Conservation (phyloP, 2,113 vertebrate species). For the Euleptes europaea region DNA sequence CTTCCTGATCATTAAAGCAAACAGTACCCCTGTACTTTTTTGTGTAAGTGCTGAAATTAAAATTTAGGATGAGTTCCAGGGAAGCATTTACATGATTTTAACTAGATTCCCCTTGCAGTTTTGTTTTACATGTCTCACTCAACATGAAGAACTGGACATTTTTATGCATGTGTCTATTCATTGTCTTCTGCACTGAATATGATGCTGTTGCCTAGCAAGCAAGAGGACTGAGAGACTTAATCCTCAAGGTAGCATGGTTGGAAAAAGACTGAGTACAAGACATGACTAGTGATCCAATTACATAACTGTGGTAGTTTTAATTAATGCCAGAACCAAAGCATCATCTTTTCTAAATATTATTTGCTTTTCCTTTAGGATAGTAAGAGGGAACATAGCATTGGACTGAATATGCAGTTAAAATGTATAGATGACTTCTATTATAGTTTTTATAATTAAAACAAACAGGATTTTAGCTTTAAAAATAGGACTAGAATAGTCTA, state of each 20-base stretch:
- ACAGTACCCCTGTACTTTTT: not conserved
- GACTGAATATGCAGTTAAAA: not conserved
- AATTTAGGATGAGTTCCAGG: not conserved
- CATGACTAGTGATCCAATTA: not conserved
- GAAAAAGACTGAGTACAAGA: not conserved
- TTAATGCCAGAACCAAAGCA: no score
- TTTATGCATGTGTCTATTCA: not conserved
- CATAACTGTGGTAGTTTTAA: not conserved
- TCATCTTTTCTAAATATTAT: no score
- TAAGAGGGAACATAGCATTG: not conserved
- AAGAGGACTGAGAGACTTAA: not conserved
- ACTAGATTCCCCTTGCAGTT: not conserved
- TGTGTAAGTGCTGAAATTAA: slow-evolving; percentile 4
- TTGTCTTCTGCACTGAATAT: not conserved
- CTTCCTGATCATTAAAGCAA: not conserved
- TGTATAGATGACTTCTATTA: not conserved
- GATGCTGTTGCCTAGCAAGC: not conserved
- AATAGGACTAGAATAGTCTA: not conserved
- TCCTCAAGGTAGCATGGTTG: no score
- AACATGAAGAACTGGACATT: not conserved
- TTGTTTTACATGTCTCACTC: not conserved
- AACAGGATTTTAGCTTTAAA: slow-evolving; percentile 3
- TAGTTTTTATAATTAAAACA: slow-evolving; percentile 24
- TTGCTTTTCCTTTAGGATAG: not conserved
- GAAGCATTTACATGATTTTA: not conserved